These are phyloP conservation scores for Cebuella pygmaea DNA, from an alignment of 2,797 vertebrate genomes.

Conservation along the genomic window DNA sequence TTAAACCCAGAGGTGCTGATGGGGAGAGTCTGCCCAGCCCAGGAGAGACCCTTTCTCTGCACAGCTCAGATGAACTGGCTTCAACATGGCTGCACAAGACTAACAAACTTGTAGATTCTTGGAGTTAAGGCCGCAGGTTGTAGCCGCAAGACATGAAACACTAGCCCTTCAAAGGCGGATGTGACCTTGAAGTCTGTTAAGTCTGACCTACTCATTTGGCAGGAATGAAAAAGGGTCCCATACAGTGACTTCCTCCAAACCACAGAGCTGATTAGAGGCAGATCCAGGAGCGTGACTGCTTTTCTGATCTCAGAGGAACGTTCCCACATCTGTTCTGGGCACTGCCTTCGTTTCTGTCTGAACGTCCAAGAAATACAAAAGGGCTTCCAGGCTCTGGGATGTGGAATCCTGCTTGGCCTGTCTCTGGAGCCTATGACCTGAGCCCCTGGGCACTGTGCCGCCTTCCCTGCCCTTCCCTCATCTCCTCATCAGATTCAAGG, in stretches of 20 bases:
- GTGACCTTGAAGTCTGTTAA: not conserved
- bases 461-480: not conserved
- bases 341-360: not conserved
- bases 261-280: not conserved
- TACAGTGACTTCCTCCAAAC: not conserved
- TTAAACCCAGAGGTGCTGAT: not conserved
- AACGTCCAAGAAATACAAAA: not conserved
- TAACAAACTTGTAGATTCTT: not conserved
- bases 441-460: not conserved
- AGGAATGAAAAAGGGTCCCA: not conserved
- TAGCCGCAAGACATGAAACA: not conserved
- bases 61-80: not conserved
- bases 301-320: not conserved
- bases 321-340: not conserved
- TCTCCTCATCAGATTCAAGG: not conserved
- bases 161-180: not conserved
- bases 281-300: not conserved
- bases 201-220: not conserved
- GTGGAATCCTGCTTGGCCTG: not conserved
- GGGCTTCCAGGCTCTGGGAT: not conserved
- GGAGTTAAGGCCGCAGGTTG: not conserved
- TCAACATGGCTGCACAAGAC: not conserved
- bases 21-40: not conserved
- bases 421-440: not conserved
- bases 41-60: not conserved